Evolutionary conservation across 1,140 invertebrate species (phyloP), one percentile per base, ranked within the genome.

Genomic region (Ceratina japonica): DNA sequence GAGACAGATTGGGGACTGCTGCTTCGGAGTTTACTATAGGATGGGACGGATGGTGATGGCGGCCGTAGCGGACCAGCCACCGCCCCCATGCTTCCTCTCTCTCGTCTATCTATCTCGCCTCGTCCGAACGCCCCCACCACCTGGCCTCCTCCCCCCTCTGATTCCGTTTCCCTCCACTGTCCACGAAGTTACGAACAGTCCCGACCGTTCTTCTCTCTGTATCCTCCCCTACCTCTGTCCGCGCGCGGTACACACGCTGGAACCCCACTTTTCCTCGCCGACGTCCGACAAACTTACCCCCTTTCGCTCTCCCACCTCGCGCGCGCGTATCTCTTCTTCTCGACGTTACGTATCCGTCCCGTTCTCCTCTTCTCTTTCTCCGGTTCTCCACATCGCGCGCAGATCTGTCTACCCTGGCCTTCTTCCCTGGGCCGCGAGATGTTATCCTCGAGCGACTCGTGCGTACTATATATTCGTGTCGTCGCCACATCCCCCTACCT

Each of bases 11-110:
- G 85, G 84, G 83, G 83, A 89, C 87, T 88, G 80, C 83, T 84
- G 80, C 82, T 85, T 84, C 75, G 86, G 87, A 86, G 81, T 81
- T 88, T 88, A 88, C 90, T 91, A 91, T 90, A 91, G 90, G 89
- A 89, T 88, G 87, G 88, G 84, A 87, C 81, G 86, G 86, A 87
- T 86, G 90, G 86, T 90, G 90, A 91, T 91, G 91, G 90, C 90
- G 91, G 89, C 87, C 87, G 87, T 81, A 86, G 88, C 87, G 61
- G 79, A 81, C 79, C 84, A 91, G 91, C 91, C 91, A 91, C 91
- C 91, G 91, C 91, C 91, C 91, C 91, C 91, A 88, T 91, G 80
- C 69, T 79, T 86, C 82, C 73, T 84, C 83, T 86, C 79, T 80
- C 79, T 82, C 66, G 72, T 78, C 79, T 22, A 62, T 75, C 77